A percentile compares a stretch with the other conserved stretches of the same genome.
Conservation (phyloP, 2,888 invertebrate genomes). For the Vanessa cardui region DNA sequence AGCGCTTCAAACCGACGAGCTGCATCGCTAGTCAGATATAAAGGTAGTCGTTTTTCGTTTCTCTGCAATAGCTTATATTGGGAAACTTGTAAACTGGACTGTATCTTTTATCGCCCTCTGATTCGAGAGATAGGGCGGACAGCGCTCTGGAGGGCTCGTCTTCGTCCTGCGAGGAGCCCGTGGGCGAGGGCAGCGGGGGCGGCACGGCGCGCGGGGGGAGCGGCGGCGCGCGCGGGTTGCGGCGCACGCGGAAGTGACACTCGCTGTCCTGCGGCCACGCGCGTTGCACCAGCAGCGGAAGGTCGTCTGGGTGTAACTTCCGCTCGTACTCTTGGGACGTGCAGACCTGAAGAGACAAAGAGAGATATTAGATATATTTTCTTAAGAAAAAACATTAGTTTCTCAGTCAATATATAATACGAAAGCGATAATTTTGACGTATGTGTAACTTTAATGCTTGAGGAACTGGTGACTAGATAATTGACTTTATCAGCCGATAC, state of each 20-base stretch:
- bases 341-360: constrained; percentile 77
- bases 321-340: constrained; percentile 93
- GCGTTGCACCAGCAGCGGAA: constrained; percentile 91
- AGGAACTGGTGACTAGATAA: too few species aligned
- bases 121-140: constrained; percentile 73
- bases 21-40: constrained; percentile 71
- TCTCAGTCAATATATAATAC: too few species aligned
- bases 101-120: constrained; percentile 71
- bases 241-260: constrained; percentile 91
- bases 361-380: background rate
- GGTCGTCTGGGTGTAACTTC: constrained; percentile 93
- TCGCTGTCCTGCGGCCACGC: constrained; percentile 87
- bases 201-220: constrained; percentile 84
- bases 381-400: too few species aligned
- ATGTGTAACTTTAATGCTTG: too few species aligned
- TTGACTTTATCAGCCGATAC: too few species aligned
- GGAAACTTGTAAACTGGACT: constrained; percentile 79
- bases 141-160: constrained; percentile 70
- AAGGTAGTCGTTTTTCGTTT: constrained; percentile 76
- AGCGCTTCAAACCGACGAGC: constrained; percentile 49
- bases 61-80: constrained; percentile 73
- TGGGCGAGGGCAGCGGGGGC: constrained; percentile 52
- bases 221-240: constrained; percentile 92
- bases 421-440: too few species aligned
- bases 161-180: constrained; percentile 62